Conservation (phyloP, 2,888 invertebrate genomes). For the Synanthedon myopaeformis region DNA sequence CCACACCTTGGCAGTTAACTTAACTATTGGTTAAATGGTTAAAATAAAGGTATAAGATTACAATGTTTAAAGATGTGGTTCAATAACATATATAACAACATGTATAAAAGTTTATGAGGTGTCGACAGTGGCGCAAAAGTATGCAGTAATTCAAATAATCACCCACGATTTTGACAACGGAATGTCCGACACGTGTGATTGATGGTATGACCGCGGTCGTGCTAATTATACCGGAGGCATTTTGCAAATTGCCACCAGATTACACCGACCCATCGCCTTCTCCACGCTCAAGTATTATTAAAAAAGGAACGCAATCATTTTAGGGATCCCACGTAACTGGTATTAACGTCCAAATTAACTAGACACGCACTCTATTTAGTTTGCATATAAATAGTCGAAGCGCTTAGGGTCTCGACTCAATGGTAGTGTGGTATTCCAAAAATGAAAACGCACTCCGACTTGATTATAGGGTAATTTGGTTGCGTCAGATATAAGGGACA, state of each 20-base stretch:
- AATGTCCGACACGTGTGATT: slow-evolving; percentile 1
- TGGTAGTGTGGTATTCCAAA: not conserved
- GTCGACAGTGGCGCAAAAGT: not conserved
- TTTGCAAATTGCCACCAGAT: too few relatives aligned
- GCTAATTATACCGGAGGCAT: not conserved
- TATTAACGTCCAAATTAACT: too few relatives aligned
- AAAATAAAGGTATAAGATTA: not conserved
- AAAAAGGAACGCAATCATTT: too few relatives aligned
- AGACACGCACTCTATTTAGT: too few relatives aligned
- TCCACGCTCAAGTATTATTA: too few relatives aligned
- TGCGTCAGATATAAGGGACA: not conserved
- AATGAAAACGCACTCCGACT: not conserved
- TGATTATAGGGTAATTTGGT: not conserved
- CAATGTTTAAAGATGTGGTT: not conserved
- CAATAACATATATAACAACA: too few relatives aligned
- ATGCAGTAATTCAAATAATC: slow-evolving; percentile 1
- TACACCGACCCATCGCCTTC: too few relatives aligned
- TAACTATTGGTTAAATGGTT: not conserved
- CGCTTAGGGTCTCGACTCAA: too few relatives aligned
- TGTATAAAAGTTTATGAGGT: not conserved
- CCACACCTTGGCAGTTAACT: too few relatives aligned
- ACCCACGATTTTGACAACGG: not conserved
- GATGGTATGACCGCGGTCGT: not conserved
- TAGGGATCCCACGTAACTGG: too few relatives aligned
- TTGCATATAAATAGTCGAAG: too few relatives aligned